Conservation (phyloP, 2,797 vertebrate species). For the Megalops cyprinoides region DNA sequence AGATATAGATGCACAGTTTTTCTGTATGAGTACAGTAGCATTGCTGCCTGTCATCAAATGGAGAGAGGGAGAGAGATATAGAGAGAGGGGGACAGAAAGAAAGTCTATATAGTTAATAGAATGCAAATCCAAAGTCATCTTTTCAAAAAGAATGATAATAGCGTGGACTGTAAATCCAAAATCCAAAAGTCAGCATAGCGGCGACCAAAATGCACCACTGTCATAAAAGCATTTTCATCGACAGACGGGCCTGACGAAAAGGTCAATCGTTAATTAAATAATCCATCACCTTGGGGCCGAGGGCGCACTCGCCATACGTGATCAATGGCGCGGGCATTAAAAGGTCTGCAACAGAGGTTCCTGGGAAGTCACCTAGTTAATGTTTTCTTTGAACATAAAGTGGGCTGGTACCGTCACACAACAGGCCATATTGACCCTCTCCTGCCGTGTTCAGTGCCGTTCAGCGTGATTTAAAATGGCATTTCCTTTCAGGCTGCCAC, state of each 20-base stretch:
- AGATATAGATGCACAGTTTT: conserved; percentile 19
- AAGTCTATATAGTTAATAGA: conserved; percentile 50
- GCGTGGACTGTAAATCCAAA: conserved; percentile 73
- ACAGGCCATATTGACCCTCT: conserved; percentile 33
- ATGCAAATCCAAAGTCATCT: conserved; percentile 67
- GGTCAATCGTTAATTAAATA: conserved; percentile 99
- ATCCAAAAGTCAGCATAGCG: conserved; percentile 80
- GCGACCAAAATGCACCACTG: conserved; percentile 81
- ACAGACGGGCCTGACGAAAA: conserved; percentile 93
- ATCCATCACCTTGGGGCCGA: conserved; percentile 98
- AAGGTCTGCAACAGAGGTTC: conserved; percentile 96
- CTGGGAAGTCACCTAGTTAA: conserved; percentile 87
- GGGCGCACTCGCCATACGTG: conserved; percentile 83
- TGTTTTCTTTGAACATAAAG: conserved; percentile 74
- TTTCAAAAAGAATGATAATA: conserved; percentile 18
- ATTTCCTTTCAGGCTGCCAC: background rate
- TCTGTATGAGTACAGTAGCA: conserved; percentile 18
- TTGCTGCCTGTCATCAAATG: conserved; percentile 26
- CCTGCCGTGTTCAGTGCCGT: conserved; percentile 21
- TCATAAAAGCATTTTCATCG: conserved; percentile 87
- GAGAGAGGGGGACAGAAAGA: background rate
- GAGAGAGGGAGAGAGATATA: conserved; percentile 42
- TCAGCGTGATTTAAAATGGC: conserved; percentile 9
- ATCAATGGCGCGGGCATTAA: conserved; percentile 95
- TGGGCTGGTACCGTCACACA: conserved; percentile 40